These are phyloP conservation scores for Agelaius phoeniceus DNA, from an alignment of 2,113 vertebrate species.

Conservation along the genomic window DNA sequence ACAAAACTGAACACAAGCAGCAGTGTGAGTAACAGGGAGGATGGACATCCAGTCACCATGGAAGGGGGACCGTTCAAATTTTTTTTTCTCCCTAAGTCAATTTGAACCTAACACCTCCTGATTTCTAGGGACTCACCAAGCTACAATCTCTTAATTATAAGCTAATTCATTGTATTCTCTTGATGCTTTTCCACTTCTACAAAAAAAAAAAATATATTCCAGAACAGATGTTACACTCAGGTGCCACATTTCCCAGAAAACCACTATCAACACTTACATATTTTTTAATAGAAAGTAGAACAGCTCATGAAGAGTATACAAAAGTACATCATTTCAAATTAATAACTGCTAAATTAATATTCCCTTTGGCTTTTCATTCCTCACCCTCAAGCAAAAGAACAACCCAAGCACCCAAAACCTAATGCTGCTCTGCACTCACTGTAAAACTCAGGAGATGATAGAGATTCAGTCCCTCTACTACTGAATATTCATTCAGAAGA, in stretches of 20 bases:
- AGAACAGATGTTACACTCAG: neutral
- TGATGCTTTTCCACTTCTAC: neutral
- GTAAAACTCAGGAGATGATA: neutral
- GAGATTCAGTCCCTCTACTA: neutral
- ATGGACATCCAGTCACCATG: neutral
- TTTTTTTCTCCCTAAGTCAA: neutral
- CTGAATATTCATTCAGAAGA: neutral
- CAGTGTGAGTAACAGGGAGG: neutral
- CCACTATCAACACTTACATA: neutral
- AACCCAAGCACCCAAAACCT: neutral
- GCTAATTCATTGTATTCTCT: neutral
- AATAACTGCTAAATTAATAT: neutral
- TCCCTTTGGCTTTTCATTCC: neutral
- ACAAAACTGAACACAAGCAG: neutral
- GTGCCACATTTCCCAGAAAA: neutral
- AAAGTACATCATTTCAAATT: neutral
- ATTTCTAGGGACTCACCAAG: neutral
- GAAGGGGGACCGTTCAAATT: neutral
- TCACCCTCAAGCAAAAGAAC: neutral
- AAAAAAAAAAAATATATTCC: neutral
- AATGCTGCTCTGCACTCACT: neutral
- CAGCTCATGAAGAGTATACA: neutral
- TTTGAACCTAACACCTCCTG: neutral
- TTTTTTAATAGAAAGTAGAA: neutral
- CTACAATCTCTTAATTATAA: neutral